Evolutionary conservation across 2,888 invertebrate species (phyloP).

Genomic region (Euproctis similis): DNA sequence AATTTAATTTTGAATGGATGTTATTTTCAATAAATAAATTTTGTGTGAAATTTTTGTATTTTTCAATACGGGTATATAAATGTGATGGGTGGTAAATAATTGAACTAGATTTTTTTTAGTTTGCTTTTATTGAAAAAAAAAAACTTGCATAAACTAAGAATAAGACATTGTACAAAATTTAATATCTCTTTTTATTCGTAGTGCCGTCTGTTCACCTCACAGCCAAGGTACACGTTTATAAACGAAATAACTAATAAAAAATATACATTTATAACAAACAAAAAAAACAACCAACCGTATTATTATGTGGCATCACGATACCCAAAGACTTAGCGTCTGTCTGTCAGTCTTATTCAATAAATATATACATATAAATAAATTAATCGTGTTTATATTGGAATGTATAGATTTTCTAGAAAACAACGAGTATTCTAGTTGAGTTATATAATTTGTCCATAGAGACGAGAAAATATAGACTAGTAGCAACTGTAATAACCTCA

Average conservation of each 20-base stretch:
- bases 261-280: slow-evolving; percentile 28
- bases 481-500: slow-evolving; percentile 11
- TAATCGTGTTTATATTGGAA: slow-evolving; percentile 39
- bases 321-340: slow-evolving; percentile 39
- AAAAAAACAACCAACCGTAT: slow-evolving; percentile 33
- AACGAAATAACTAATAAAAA: slow-evolving; percentile 19
- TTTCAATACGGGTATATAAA: slow-evolving; percentile 37
- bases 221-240: slow-evolving; percentile 45
- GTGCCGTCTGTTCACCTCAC: slow-evolving; percentile 46
- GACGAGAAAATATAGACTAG: slow-evolving; percentile 1
- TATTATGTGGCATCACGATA: slow-evolving; percentile 29
- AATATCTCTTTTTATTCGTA: slow-evolving; percentile 23
- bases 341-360: slow-evolving; percentile 52
- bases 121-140: slow-evolving; percentile 38
- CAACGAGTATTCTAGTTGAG: slow-evolving; percentile 5
- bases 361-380: slow-evolving; percentile 31
- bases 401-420: slow-evolving; percentile 33
- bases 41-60: slow-evolving; percentile 32
- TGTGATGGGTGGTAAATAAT: slow-evolving; percentile 9
- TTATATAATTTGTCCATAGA: too few relatives aligned
- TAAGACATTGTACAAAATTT: slow-evolving; percentile 44
- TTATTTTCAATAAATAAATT: slow-evolving; percentile 29
- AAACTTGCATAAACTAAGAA: slow-evolving; percentile 31
- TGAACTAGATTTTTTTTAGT: slow-evolving; percentile 9
- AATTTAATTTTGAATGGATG: slow-evolving; percentile 14